Evolutionary conservation across 2,113 vertebrate genomes (phyloP).

Genomic region (Vanacampus margaritifer): DNA sequence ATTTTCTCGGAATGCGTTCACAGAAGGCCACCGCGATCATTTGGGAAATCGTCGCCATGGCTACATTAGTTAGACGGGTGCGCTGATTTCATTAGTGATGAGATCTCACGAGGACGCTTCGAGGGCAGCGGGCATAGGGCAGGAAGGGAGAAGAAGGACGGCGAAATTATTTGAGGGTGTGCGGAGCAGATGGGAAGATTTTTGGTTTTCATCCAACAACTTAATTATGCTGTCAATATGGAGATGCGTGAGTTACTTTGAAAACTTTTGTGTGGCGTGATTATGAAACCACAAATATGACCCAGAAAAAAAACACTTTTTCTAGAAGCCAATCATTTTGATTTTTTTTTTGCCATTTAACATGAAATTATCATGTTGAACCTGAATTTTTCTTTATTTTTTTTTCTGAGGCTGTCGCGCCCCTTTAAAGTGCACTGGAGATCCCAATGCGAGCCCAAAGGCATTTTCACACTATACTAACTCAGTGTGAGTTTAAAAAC

Average conservation of each 20-base stretch:
- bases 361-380: background rate
- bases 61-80: slow-evolving; percentile 58
- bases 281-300: background rate
- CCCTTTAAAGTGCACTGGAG: no score
- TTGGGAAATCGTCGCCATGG: slow-evolving; percentile 65
- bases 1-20: slow-evolving; percentile 47
- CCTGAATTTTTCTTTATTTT: no score
- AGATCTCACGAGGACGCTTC: slow-evolving; percentile 58
- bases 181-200: slow-evolving; percentile 8
- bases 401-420: no score
- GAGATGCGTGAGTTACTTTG: background rate
- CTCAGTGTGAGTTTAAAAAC: no score
- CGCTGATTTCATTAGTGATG: slow-evolving; percentile 60
- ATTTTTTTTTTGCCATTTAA: background rate
- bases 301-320: background rate
- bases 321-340: background rate
- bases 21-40: slow-evolving; percentile 62
- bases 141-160: background rate
- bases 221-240: slow-evolving; percentile 7
- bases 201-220: slow-evolving; percentile 18
- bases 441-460: no score
- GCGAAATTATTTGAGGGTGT: slow-evolving; percentile 16
- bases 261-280: background rate
- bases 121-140: slow-evolving; percentile 34
- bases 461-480: no score